Evolutionary conservation across 2,888 invertebrate species (phyloP), one percentile per base, ranked within the genome.

Genomic region (Dicranocentrus wangi): DNA sequence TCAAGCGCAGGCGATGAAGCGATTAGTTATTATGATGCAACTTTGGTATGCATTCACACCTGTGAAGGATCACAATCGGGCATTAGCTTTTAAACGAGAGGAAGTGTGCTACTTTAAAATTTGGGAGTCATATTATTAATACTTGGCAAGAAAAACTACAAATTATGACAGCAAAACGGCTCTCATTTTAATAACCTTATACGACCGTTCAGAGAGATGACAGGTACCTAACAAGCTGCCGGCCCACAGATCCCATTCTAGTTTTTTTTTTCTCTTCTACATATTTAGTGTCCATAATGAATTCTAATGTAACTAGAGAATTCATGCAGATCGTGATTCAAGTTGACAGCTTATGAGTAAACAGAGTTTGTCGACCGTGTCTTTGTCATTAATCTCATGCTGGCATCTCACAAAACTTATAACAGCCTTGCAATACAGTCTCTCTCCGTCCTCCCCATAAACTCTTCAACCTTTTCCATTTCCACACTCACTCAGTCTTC

Each of bases 331-430:
- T 75, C 75, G 75, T 75, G 75, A 75, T 75, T 66, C 43, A 43
- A 66, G 65, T 66, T 75, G 75, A 75, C 75, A 75, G 66, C 66
- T 66, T 75, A 66, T 43, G 65, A 75, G 60, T 28, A 60, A 39
- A 21, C 75, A 51, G 21, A 75, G 66, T 75, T 66, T 75, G 75
- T 75, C 66, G 75, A 75, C 75, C 75, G 75, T 75, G 75, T 75
- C 53, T 55, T 43, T 75, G 66, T 75, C 75, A 75, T 75, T 75
- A 75, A 66, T 75, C 66, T 65, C 75, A 65, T 66, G 75, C 66
- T 75, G 75, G 58, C 43, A 21, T 32, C 61, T 32, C 5, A 21
- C 72, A 63, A n/a, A 58, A n/a, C 19, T 28, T 17, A 25, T 60
- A 13, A 32, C 23, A 32, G 28, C 25, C 21, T 19, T 32, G 23